Evolutionary conservation across 2,888 invertebrate genomes (phyloP).

Genomic region (Antheraea yamamai): DNA sequence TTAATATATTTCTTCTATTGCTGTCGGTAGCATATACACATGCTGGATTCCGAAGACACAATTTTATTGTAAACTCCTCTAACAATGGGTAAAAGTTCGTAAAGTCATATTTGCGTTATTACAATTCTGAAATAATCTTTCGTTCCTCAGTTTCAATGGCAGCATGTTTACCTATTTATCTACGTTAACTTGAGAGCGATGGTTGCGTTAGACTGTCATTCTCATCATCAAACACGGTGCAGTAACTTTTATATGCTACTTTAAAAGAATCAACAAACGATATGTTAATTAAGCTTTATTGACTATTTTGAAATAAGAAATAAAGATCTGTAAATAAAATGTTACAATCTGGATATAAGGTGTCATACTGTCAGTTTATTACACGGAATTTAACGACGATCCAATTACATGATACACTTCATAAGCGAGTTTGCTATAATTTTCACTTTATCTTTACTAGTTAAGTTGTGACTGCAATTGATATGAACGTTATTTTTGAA

Average conservation of each 20-base stretch:
- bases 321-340: too few species aligned
- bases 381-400: conserved; percentile 29
- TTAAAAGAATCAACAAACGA: not conserved
- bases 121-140: too few species aligned
- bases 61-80: too few species aligned
- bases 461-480: conserved; percentile 9
- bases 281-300: too few species aligned
- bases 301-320: too few species aligned
- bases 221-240: not conserved
- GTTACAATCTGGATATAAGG: not conserved
- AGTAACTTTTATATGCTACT: not conserved
- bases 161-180: not conserved
- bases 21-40: too few species aligned
- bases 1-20: too few species aligned
- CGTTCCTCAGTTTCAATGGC: too few species aligned
- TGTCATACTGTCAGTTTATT: conserved; percentile 7
- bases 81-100: not conserved
- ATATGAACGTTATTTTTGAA: too few species aligned
- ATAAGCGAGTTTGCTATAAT: conserved; percentile 32
- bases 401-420: conserved; percentile 61
- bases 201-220: not conserved
- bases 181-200: not conserved
- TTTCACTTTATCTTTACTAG: conserved; percentile 1
- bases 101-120: not conserved
- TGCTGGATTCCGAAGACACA: too few species aligned